Base-by-base conservation (phyloP, 1,140 invertebrate genomes). In the Bombus superbus region DNA sequence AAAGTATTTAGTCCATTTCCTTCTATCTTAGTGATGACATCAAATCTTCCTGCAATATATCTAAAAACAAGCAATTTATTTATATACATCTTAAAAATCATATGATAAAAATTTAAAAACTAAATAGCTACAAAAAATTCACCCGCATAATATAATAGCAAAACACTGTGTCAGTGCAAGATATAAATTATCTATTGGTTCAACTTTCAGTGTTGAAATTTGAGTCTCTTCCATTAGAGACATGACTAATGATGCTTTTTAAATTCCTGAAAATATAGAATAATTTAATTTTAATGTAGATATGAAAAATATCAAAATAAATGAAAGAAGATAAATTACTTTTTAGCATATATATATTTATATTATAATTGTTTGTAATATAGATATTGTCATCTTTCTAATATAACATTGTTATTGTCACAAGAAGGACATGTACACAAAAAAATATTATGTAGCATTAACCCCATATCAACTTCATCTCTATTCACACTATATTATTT, bases 1-100 rank as follows among this genome's bases (percentile, higher is more conserved):
- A 99, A 99, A 75, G 97, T 98, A 72, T 98, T 98, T 69, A 99
- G 96, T 8, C 99, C 98, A 95, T 98, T 98, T n/a, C 97, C 97
- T 95, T 99, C 98, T 32, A 96, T 96, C 93, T 97, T 97, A 79
- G 97, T 97, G 5, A 99, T 98, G 44, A 99, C 94, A 91, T 98
- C 97, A 68, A 98, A 96, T 82, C 98, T 96, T 13, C 98, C 98
- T 83, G 98, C 98, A 28, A 98, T 94, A 94, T 99, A 99, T 32
- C 98, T 99, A 90, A 53, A 85, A 92, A 87, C 81, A 78, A 28
- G 47, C 35, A 83, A 57, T 72, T 68, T 40, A 76, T 18, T 62
- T 40, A 73, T 78, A 71, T n/a, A 86, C 42, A 57, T 69, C 71
- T 81, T 44, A 3, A 28, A 68, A 44, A 4, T 57, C 11, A 38